Base-by-base conservation (phyloP, 2,797 vertebrate genomes). In the Limnodromus scolopaceus region DNA sequence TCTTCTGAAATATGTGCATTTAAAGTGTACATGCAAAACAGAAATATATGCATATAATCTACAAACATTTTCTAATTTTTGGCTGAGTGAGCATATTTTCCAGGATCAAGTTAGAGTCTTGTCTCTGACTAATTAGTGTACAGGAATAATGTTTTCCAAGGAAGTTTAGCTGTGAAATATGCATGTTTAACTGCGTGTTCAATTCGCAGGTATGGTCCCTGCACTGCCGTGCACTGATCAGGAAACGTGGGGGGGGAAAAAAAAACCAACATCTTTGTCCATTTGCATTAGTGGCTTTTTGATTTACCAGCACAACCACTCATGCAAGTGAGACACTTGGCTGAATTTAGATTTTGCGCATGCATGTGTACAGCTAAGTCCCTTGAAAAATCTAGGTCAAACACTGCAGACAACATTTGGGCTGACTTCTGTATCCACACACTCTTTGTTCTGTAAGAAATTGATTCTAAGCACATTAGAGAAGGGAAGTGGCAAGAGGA, bases 301-400 rank as follows among this genome's bases (percentile, higher is more conserved):
- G 10, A 58, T 87, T 92, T 83, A 80, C 68, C 79, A 92, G 82
- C 25, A 36, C 41, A 70, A 48, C 25, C 16, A 36, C 32, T 74
- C 74, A 51, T 14, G 60, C 66, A 49, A 80, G 38, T 7, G 16
- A 91, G 68, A 58, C 60, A 58, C 25, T 49, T 64, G 76, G 72
- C 54, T 43, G 85, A 49, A 75, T 86, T 84, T 15, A 36, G 92
- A 65, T 81, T 80, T 75, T 58, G 46, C 46, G 49, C 57, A 20
- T 79, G 68, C 43, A n/a, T 17, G 25, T 74, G 49, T 60, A 41
- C 10, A 78, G 74, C 65, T 39, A 65, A 81, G 45, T 74, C 41
- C 55, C 83, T 90, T 24, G 53, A 68, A 87, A 75, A 92, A 95
- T 87, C 69, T 87, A 53, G 90, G 92, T 94, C 92, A 92, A 54